Conservation (phyloP, 1,140 invertebrate genomes). For the Zaprionus taronus region DNA sequence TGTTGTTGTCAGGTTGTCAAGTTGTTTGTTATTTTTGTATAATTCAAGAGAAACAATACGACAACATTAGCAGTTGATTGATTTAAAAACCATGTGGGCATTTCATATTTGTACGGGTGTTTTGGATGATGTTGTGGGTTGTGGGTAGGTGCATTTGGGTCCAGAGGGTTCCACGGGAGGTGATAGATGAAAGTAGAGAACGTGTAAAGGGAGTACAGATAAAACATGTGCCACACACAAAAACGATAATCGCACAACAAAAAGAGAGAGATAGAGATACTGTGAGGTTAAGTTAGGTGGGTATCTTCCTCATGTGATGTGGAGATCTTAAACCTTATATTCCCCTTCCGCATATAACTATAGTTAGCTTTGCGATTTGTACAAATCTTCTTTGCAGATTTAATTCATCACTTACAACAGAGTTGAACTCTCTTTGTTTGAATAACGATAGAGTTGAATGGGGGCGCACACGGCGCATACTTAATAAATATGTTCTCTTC, state of each 20-base stretch:
- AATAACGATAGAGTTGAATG: not conserved
- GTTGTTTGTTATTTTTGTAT: conserved; percentile 43
- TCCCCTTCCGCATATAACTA: not conserved
- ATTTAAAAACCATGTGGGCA: conserved; percentile 52
- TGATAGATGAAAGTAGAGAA: conserved; percentile 52
- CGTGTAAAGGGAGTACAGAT: conserved; percentile 72
- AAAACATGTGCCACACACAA: conserved; percentile 64
- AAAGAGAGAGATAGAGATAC: conserved; percentile 14
- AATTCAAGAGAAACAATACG: conserved; percentile 72
- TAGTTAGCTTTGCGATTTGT: conserved; percentile 2
- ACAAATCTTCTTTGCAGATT: not conserved
- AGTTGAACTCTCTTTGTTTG: not conserved
- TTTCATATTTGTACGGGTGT: conserved; percentile 4
- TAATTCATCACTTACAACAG: not conserved
- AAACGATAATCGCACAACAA: conserved; percentile 14
- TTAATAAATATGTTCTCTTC: conserved; percentile 27
- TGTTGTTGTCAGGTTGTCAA: conserved; percentile 47
- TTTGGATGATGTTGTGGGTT: not conserved
- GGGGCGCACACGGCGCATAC: conserved; percentile 42
- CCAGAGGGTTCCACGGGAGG: conserved; percentile 15
- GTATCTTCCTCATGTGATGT: not conserved
- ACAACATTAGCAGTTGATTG: conserved; percentile 76
- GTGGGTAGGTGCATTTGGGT: conserved; percentile 17
- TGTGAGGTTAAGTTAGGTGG: not conserved
- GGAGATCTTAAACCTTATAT: too few relatives aligned